Evolutionary conservation across 2,888 invertebrate genomes (phyloP), one percentile per base, ranked within the genome.

Genomic region (Vanessa cardui): DNA sequence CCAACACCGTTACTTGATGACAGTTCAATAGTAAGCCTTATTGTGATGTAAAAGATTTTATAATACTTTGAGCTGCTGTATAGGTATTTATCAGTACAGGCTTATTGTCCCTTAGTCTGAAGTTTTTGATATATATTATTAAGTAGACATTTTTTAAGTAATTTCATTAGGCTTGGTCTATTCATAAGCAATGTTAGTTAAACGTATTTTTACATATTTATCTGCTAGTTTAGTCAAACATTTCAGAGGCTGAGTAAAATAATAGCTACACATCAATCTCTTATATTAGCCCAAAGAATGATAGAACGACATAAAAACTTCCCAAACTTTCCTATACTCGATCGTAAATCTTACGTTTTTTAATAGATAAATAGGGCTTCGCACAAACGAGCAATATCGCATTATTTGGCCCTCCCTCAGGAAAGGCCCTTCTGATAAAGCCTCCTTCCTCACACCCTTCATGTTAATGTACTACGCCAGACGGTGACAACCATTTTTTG

Each of bases 401-500:
- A 92, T 92, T 92, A 92, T 92, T 91, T 89, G 91, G 90, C 83
- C 88, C 92, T 89, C 92, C 90, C 91, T 88, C 89, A 90, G 91
- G 91, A 92, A 92, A 89, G 92, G 91, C 90, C 90, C 90, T 90
- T 84, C 87, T 90, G 92, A 92, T 92, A 92, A 91, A 90, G 82
- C 89, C 91, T 86, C 90, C 90, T 87, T 82, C 89, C 92, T 89
- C 90, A 89, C 90, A 90, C 91, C 88, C 90, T 87, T 87, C 89
- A 92, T 91, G 89, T 89, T 92, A 92, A 92, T 92, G 90, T 90
- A 92, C 86, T 89, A 78, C 87, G 86, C 88, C 92, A 92, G 90
- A 92, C 92, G 92, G 91, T 92, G 92, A 91, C 92, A 92, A 90
- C 89, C 90, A 92, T 91, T 92, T 92, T 92, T 92, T 92, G 88